phyloP scores from a whole-genome alignment of 2,113 vertebrate genomes.

The Aix galericulata region DNA sequence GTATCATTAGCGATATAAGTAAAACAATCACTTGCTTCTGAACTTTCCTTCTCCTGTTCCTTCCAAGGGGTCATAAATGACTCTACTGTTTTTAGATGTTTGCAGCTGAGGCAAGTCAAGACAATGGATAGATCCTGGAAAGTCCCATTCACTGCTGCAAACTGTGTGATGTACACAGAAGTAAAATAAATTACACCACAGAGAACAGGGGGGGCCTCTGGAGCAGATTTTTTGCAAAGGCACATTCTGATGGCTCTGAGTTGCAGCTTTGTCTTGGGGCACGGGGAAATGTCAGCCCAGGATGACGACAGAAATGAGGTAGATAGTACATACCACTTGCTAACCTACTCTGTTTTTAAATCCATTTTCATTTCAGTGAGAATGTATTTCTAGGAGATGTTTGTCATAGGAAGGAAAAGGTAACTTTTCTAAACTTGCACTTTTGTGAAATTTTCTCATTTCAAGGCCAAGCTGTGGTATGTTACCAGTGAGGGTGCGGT shows the following conservation, averaged over 20 bases:
- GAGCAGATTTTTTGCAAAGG: not conserved
- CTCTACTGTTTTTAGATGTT: not conserved
- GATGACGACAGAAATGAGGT: not conserved
- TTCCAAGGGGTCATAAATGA: not conserved
- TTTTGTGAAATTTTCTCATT: not conserved
- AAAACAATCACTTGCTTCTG: not conserved
- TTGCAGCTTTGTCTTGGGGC: not conserved
- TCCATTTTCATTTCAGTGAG: not conserved
- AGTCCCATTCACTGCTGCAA: not conserved
- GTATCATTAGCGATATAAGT: not conserved
- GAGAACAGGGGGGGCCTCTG: not conserved
- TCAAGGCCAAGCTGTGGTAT: not conserved
- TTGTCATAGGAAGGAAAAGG: not conserved
- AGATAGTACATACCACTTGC: not conserved
- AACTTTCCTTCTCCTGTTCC: not conserved
- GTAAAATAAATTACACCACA: not conserved
- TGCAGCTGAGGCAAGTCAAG: not conserved
- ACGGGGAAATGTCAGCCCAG: not conserved
- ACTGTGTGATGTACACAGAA: not conserved
- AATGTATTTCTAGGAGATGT: not conserved
- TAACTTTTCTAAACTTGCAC: not conserved
- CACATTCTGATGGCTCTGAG: not conserved
- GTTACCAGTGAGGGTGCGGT: not conserved
- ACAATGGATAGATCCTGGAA: not conserved
- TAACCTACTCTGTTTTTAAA: not conserved